Base-by-base conservation (phyloP, 2,888 invertebrate genomes). In the Lymantria dispar region DNA sequence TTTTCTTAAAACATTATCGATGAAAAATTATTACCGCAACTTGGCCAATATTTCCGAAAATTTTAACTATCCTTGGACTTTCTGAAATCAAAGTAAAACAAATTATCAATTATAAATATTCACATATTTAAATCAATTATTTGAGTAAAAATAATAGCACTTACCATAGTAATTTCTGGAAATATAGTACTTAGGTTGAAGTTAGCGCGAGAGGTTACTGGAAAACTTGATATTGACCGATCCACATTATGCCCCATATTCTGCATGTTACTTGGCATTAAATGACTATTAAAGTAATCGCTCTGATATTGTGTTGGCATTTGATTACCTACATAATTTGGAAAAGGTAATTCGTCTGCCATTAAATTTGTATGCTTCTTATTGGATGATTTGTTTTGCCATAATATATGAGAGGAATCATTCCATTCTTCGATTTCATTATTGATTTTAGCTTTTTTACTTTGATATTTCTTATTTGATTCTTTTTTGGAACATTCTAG, bases 101-200 rank as follows among this genome's bases (percentile, higher is more conserved):
- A 44, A 38, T n/a, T n/a, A 33, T 5, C 0, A 41, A 31, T 33
- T 3, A 46, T 31, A 38, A n/a, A 38, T 12, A 38, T 7, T 33
- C n/a, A 38, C n/a, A 12, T n/a, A 38, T 1, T 7, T 38, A 33
- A 12, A 38, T 14, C 8, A n/a, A 37, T 15, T 36, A 47, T 31
- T 43, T 38, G 43, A 13, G 15, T 29, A 22, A 29, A 12, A 9
- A 39, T 8, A 22, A 29, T n/a, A 47, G 12, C 2, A 74, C 86
- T 85, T 66, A 92, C 92, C 91, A 91, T 92, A 47, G 96, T 96
- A 64, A 96, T 96, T 90, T 96, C 96, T 1, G 96, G 96, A 79
- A 96, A 96, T 69, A 96, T 95, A 0, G 96, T 95, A 70, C 96
- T 96, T 40, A 96, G 87, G 83, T 96, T 96, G 74, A 96, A 96